A percentile compares a stretch with the other conserved stretches of the same genome.
phyloP scores from a whole-genome alignment of 35 echinoderm and acorn worm species.

The Holothuria glaberrima region DNA sequence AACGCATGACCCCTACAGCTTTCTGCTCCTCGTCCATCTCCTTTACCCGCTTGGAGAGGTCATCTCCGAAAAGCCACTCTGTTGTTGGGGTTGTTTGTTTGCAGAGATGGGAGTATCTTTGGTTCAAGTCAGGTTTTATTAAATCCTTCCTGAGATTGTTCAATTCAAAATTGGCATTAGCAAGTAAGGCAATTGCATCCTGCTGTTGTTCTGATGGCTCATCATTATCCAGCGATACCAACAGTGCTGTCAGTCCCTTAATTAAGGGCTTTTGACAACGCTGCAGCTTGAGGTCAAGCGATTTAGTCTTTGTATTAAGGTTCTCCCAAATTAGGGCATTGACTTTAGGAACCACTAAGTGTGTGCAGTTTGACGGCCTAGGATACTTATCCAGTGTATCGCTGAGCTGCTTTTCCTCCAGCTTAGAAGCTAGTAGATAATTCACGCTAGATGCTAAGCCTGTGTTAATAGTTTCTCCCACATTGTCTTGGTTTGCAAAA shows the following conservation, averaged over 20 bases:
- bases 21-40: conserved; percentile 50
- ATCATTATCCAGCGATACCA: background rate
- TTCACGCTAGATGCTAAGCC: background rate
- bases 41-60: conserved; percentile 18
- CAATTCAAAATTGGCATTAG: conserved; percentile 19
- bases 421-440: background rate
- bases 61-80: conserved; percentile 42
- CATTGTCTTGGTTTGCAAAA: conserved; percentile 3
- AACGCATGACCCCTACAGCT: conserved; percentile 4
- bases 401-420: background rate
- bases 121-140: conserved; percentile 44
- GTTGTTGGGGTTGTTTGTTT: conserved; percentile 11
- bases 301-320: background rate
- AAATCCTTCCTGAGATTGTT: conserved; percentile 42
- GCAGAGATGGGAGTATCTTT: conserved; percentile 16
- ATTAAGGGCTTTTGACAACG: conserved; percentile 1
- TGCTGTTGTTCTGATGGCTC: conserved; percentile 9
- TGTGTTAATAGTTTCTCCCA: background rate
- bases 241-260: background rate
- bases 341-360: background rate
- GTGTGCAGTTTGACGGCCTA: background rate
- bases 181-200: conserved; percentile 16
- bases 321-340: conserved; percentile 18
- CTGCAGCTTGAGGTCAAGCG: conserved; percentile 1
- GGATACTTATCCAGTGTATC: conserved; percentile 10